Base-by-base conservation (phyloP, 1,140 invertebrate genomes). In the Drosophila nannoptera region DNA sequence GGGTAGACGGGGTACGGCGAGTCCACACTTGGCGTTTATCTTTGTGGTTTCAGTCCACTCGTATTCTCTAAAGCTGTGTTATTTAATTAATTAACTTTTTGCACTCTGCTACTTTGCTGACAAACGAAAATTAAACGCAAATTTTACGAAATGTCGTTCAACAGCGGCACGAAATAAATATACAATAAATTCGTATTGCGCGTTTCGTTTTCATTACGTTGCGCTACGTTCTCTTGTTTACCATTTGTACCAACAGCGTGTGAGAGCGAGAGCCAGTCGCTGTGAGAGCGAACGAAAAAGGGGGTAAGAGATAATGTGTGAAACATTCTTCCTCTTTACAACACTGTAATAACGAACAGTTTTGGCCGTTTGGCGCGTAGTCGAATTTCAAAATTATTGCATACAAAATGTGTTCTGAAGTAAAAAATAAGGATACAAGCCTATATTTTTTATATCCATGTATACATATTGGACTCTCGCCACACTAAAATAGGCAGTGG, bases 101-200 rank as follows among this genome's bases (percentile, higher is more conserved):
- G 64, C 69, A 72, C 69, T 60, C 68, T 58, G 31, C 33, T 53
- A 35, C 32, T 49, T 45, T 52, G 60, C 36, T 49, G 16, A 49
- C 14, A 7, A 65, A 46, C 46, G 53, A 43, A 70, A 66, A 71
- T 71, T 61, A 12, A 64, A 75, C 67, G 54, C 43, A 65, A 80
- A 69, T 73, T 64, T 63, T 33, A 73, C 63, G 54, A 64, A 72
- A 61, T 49, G 56, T 63, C 35, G 60, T 52, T 67, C 72, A 54
- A 53, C 67, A 69, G 81, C 77, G 53, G 70, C 74, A 77, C 78
- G 78, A 78, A 82, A 82, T 75, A 77, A 77, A 81, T 73, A 81
- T 63, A 78, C 77, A 78, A 80, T 43, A 73, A 80, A 80, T 67
- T 67, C 52, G 42, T 61, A 59, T 54, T 60, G 49, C 63, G 32